Percentiles rank a stretch among this genome's conserved stretches.
Conservation (phyloP, 2,888 invertebrate species). For the Apamea anceps region DNA sequence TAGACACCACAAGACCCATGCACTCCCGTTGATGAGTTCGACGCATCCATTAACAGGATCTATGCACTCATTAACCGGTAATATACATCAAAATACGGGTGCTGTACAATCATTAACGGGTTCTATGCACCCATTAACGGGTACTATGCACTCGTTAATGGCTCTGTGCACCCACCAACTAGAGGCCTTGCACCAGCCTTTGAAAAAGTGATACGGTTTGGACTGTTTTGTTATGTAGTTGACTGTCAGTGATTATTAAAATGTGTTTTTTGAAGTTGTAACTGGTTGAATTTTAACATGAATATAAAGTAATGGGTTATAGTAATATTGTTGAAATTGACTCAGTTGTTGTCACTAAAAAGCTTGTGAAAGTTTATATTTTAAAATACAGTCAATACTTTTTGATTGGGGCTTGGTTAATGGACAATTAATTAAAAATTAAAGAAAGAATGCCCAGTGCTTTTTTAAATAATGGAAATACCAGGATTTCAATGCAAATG, state of each 20-base stretch:
- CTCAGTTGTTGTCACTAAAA: constrained; percentile 9
- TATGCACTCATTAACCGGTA: neutral
- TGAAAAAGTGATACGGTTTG: constrained; percentile 61
- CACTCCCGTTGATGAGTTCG: neutral
- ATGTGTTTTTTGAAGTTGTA: constrained; percentile 34
- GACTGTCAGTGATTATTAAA: constrained; percentile 44
- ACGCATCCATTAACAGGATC: neutral
- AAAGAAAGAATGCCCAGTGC: neutral
- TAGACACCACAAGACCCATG: constrained; percentile 4
- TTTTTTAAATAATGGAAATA: neutral
- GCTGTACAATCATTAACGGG: constrained; percentile 8
- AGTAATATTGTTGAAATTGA: constrained; percentile 45
- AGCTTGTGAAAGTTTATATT: constrained; percentile 9
- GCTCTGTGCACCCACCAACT: constrained; percentile 1
- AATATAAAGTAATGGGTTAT: constrained; percentile 43
- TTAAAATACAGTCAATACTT: constrained; percentile 8
- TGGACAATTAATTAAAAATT: constrained; percentile 1
- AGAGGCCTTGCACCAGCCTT: constrained; percentile 61
- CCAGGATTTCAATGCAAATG: neutral
- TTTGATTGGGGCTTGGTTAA: neutral
- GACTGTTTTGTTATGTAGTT: constrained; percentile 58
- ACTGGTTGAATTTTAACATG: constrained; percentile 53
- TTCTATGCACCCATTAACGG: neutral
- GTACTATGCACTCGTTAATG: constrained; percentile 21
- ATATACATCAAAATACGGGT: neutral